Evolutionary conservation across 2,113 vertebrate species (phyloP), one percentile per base, ranked within the genome.

Genomic region (Nansenia antarctica): DNA sequence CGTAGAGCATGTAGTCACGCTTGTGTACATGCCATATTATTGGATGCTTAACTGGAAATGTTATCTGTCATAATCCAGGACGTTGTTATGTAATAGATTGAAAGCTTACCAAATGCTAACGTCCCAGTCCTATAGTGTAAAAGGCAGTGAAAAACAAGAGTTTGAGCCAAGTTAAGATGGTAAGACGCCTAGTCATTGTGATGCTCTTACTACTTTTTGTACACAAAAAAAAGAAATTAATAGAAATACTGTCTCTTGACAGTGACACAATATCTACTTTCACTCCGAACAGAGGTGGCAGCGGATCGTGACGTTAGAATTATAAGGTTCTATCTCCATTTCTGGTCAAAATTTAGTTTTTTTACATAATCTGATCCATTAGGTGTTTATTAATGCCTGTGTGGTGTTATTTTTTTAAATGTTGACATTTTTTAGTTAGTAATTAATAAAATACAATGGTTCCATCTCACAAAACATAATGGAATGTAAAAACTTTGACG

Each of bases 201-300:
- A 72, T 57, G 72, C 59, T 73, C 85, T 89, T 92, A 88, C 87
- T 85, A n/a, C 82, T 90, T 90, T 89, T 89, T 68, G 78, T 37
- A 71, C 69, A 80, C 79, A 57, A 82, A 61, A 57, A 82, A 61
- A 55, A 82, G 37, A 84, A 79, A 86, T 90, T 91, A 85, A 88
- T 87, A 88, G 90, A 91, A 91, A 81, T 82, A 82, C 60, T 22
- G 73, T 74, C 54, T 62, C 53, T 55, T 82, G 52, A 72, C 58
- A 67, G 55, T 68, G 47, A 87, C 72, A 82, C 81, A 84, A 84
- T 71, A 78, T 78, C 59, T 66, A 68, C 52, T 57, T 62, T 82
- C 66, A 62, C 15, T 73, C 65, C 31, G 45, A 59, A 49, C 54
- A 18, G 68, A 69, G 59, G 32, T 62, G 70, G 81, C 52, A 79